Base-by-base conservation (phyloP, 2,113 vertebrate species). In the Myrmecophaga tridactyla region DNA sequence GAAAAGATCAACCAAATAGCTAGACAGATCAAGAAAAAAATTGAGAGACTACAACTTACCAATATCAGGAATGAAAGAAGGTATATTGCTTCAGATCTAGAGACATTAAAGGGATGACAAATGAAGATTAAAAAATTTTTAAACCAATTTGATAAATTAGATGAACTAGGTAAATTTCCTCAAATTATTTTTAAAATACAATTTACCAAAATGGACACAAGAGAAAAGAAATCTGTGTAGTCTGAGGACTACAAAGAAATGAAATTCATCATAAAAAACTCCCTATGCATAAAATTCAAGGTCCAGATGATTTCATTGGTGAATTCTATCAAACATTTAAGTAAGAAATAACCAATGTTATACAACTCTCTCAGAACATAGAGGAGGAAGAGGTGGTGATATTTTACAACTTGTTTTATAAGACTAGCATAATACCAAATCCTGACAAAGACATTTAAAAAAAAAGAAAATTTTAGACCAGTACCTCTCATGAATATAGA, bases 171-270 rank as follows among this genome's bases (percentile, higher is more conserved):
- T 27, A 69, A 78, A 90, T 80, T 70, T 15, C 58, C 89, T 92
- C 36, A n/a, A 70, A 46, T 84, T 81, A 60, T 63, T 82, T 70
- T 25, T 75, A 6, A 62, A 86, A 69, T 82, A 23, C 18, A 63
- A 89, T 18, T 77, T 84, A 80, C 48, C 48, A 80, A 96, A 87
- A 84, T 80, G 34, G n/a, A 90, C 17, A 25, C 36, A 93, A 87
- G 41, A 67, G 60, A 65, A 73, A 58, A 29, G 17, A 75, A 21
- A 92, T 43, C 18, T 27, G 65, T 80, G 46, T 56, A 75, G 31
- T 27, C 36, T 25, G 80, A 9, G 73, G 78, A 90, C 11, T 69
- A 18, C 56, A 78, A 82, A 69, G 56, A 58, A 85, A 88, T 53
- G 58, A 7, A 85, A 67, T 85, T 86, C 18, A 89, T 92, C 58